These are phyloP conservation scores for Teleiodes luculella DNA, from an alignment of 2,888 invertebrate genomes.

Conservation along the genomic window DNA sequence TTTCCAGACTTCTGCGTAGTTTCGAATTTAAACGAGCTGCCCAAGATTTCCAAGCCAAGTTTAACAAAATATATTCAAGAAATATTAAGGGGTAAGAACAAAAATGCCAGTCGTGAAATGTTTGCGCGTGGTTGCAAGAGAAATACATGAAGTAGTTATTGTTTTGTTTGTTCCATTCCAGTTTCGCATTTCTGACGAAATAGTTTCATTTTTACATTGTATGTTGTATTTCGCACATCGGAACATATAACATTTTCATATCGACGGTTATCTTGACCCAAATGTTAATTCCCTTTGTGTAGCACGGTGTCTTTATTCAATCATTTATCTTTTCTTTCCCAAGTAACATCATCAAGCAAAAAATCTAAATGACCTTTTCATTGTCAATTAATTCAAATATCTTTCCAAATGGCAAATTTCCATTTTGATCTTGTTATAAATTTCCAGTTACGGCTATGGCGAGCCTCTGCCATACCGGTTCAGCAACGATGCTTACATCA, in stretches of 20 bases:
- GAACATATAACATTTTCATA: no score
- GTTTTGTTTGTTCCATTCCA: not conserved
- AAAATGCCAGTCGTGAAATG: no score
- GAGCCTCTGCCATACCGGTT: slow-evolving; percentile 80
- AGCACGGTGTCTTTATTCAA: not conserved
- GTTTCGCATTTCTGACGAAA: slow-evolving; percentile 17
- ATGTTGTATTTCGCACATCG: no score
- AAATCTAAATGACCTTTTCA: no score
- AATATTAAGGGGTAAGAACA: no score
- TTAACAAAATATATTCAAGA: slow-evolving; percentile 18
- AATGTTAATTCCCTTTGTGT: not conserved
- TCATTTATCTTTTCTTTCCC: not conserved
- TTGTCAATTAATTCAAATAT: not conserved
- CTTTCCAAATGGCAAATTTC: not conserved
- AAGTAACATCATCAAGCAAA: not conserved
- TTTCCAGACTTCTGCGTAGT: not conserved
- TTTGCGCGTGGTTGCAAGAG: no score
- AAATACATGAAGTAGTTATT: no score
- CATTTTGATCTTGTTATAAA: not conserved
- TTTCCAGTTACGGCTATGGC: slow-evolving; percentile 58
- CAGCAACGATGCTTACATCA: slow-evolving; percentile 85
- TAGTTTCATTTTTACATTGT: no score
- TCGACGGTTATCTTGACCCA: not conserved
- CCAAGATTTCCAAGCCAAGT: not conserved
- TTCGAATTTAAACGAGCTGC: slow-evolving; percentile 10